These are phyloP conservation scores for rabbit (Oryctolagus cuniculus) DNA, from an alignment of 2,113 vertebrate species.

Conservation along the genomic window DNA sequence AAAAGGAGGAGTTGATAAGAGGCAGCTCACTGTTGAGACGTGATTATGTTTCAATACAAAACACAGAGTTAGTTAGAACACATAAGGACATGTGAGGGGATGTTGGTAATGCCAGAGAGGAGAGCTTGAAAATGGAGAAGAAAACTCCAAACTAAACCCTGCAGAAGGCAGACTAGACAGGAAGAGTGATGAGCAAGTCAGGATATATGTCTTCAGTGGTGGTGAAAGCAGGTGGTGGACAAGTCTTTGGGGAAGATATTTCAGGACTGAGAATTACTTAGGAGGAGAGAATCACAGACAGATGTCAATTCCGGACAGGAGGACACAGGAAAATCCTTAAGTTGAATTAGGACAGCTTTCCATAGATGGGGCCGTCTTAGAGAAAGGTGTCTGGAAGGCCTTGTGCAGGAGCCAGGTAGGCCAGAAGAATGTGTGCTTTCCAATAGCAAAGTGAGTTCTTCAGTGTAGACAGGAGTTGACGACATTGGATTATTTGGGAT, in stretches of 20 bases:
- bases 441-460: not conserved
- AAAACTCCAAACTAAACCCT: not conserved
- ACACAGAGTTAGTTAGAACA: not conserved
- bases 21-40: not conserved
- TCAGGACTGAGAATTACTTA: not conserved
- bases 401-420: not conserved
- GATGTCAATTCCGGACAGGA: not conserved
- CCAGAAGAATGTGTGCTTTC: not conserved
- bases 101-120: not conserved
- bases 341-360: not conserved
- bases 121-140: not conserved
- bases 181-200: not conserved
- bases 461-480: not conserved
- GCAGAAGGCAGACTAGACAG: not conserved
- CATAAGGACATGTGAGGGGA: not conserved
- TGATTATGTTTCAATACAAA: not conserved
- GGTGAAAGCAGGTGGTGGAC: rapidly evolving
- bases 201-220: rapidly evolving
- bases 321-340: not conserved
- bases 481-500: not conserved
- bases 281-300: not conserved
- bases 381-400: not conserved
- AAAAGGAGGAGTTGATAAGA: not conserved
- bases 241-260: not conserved
- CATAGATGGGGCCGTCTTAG: not conserved